A percentile compares a stretch with the other conserved stretches of the same genome.
Conservation (phyloP, 2,797 vertebrate genomes). For the Phoeniculus purpureus region DNA sequence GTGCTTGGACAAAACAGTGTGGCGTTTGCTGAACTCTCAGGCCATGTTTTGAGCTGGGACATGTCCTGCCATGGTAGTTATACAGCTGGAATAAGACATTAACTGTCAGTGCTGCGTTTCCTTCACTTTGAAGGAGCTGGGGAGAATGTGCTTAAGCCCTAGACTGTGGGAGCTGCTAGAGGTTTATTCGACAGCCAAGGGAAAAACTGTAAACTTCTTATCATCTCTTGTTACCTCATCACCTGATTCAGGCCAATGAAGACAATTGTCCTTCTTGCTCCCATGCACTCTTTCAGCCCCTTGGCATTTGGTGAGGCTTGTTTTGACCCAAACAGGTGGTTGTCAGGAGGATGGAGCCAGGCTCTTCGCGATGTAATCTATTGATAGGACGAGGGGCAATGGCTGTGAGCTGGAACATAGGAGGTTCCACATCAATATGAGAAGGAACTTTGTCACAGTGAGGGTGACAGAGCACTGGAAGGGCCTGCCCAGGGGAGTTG, state of each 20-base stretch:
- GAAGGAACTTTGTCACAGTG: no score
- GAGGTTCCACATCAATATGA: no score
- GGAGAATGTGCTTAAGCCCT: neutral
- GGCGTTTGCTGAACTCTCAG: neutral
- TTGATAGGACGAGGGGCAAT: no score
- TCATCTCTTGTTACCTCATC: neutral
- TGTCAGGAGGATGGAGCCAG: no score
- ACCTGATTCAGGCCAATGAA: neutral
- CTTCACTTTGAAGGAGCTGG: neutral
- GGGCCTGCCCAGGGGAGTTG: no score
- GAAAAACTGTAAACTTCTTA: neutral
- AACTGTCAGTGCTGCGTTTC: accelerated
- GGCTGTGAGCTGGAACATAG: no score
- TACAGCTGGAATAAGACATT: neutral
- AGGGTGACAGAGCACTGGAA: no score
- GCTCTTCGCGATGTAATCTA: no score
- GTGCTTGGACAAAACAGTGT: neutral
- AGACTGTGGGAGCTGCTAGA: neutral
- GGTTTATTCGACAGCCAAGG: neutral
- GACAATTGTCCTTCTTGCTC: neutral
- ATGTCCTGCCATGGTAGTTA: neutral
- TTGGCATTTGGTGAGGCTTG: neutral
- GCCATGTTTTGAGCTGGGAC: neutral
- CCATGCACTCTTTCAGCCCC: neutral
- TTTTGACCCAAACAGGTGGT: neutral